Evolutionary conservation across 2,888 invertebrate species (phyloP), one percentile per base, ranked within the genome.

Genomic region (Mystacides longicornis): DNA sequence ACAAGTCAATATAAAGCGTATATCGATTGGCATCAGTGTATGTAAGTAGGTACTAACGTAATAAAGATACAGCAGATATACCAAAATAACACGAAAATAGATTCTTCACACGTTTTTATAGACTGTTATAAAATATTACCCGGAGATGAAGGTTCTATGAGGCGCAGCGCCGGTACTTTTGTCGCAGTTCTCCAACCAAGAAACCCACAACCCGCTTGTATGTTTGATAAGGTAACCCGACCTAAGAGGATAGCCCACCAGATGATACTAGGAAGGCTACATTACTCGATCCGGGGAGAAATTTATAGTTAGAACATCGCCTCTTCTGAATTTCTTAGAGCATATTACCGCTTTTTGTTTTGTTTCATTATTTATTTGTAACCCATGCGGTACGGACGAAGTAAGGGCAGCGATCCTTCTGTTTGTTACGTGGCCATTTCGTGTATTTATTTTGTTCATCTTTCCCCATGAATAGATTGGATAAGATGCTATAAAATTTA

Each of bases 401-500:
- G 37, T 4, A 37, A 37, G 14, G 14, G 7, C 16, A 14, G 14
- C 14, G 37, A 37, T 37, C 3, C 16, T 37, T 37, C n/a, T 37
- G 37, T 37, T 37, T 37, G 16, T 37, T 37, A 37, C 16, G 37
- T 37, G 37, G 37, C 37, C 37, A 37, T 37, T 37, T 37, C 16
- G 37, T 37, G 37, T 37, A 37, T 37, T 37, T 37, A 37, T 37
- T 37, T 37, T 37, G 37, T 37, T 37, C 37, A 37, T 37, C 37
- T 37, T 37, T 37, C 37, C n/a, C 16, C n/a, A n/a, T n/a, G 37
- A 37, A 37, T 37, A 37, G 37, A 37, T 37, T 37, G 37, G 37
- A 37, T 37, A 37, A 37, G 37, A 37, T 37, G 16, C 37, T 37
- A 37, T 37, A 37, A 37, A 37, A n/a, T 37, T 37, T 37, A 37